Percentiles rank a stretch among this genome's conserved stretches.
Evolutionary conservation across 1,140 invertebrate genomes (phyloP).

Genomic region (Caerostris extrusa): DNA sequence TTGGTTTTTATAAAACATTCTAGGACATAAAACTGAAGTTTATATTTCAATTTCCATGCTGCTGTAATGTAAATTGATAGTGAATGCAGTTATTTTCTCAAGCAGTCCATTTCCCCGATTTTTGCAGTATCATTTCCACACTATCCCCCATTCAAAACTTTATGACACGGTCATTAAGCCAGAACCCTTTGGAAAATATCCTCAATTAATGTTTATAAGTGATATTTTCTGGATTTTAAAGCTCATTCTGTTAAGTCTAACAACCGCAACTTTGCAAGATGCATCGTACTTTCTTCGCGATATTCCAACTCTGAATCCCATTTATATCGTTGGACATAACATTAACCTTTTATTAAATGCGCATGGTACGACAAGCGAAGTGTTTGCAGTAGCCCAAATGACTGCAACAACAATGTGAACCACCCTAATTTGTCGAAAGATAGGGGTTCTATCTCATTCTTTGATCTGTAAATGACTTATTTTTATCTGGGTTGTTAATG

Average conservation of each 20-base stretch:
- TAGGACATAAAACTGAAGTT: neutral
- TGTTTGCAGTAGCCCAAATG: constrained; percentile 66
- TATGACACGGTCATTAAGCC: constrained; percentile 15
- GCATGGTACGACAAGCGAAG: neutral
- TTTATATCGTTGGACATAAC: neutral
- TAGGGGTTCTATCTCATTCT: constrained; percentile 51
- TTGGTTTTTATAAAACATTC: neutral
- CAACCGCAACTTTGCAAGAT: neutral
- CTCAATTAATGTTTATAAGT: constrained; percentile 32
- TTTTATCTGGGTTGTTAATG: constrained; percentile 57
- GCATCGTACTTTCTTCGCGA: constrained; percentile 3
- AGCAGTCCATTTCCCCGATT: neutral
- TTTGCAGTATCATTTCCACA: neutral
- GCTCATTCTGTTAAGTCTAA: neutral
- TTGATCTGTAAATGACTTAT: constrained; percentile 67
- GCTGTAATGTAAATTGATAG: neutral
- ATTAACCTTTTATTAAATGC: constrained; percentile 48
- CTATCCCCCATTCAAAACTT: neutral
- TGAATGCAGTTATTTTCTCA: neutral
- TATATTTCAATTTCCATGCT: neutral
- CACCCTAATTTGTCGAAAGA: constrained; percentile 52
- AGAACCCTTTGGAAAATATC: neutral
- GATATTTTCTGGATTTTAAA: constrained; percentile 37
- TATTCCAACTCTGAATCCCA: neutral
- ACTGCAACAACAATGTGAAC: constrained; percentile 42